A percentile compares a stretch with the other conserved stretches of the same genome.
These are phyloP conservation scores for Edolisoma coerulescens DNA, from an alignment of 2,113 vertebrate genomes.

Conservation along the genomic window DNA sequence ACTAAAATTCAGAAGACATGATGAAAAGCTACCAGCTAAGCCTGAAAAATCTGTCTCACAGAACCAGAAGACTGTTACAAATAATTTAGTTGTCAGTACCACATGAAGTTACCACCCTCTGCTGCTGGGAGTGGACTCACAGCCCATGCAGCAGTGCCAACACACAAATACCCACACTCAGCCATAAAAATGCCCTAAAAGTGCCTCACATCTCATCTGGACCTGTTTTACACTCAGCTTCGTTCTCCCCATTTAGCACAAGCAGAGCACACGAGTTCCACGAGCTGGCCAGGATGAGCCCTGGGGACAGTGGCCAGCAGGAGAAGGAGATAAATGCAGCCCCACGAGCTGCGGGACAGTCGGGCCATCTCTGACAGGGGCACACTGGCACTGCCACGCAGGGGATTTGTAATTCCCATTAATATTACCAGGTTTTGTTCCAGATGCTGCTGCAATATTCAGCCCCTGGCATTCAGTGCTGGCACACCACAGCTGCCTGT, in stretches of 20 bases:
- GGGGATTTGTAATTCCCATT: neutral
- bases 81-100: neutral
- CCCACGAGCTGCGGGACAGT: neutral
- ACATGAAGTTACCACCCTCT: neutral
- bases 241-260: fast-evolving
- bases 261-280: fast-evolving
- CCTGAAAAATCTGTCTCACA: neutral
- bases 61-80: neutral
- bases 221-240: fast-evolving
- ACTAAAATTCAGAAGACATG: neutral
- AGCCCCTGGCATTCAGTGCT: neutral
- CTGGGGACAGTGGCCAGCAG: neutral
- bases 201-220: neutral
- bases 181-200: fast-evolving
- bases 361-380: neutral
- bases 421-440: neutral
- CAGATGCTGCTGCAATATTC: neutral
- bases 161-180: neutral
- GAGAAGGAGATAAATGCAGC: neutral
- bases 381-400: neutral
- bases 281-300: fast-evolving
- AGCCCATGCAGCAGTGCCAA: neutral
- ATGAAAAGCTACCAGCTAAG: neutral
- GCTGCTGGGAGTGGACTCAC: neutral
- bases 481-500: neutral